Evolutionary conservation across 2,113 vertebrate species (phyloP).

Genomic region (Microtus montanus): DNA sequence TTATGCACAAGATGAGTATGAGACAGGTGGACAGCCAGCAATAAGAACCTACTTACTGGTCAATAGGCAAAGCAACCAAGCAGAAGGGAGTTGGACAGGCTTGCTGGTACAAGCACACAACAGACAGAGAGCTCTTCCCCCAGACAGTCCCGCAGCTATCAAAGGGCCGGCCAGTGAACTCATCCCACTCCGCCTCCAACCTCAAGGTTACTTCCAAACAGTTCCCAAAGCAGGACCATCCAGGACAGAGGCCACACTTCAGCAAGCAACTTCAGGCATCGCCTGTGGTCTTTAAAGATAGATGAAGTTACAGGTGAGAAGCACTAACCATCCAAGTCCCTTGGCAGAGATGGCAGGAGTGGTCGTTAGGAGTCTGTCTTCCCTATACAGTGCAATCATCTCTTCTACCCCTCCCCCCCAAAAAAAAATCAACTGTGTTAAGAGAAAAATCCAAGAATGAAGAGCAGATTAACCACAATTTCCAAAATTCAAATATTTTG

Average conservation of each 20-base stretch:
- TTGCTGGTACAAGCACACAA: not conserved
- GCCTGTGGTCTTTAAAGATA: not conserved
- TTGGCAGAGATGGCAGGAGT: not conserved
- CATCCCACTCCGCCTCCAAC: not conserved
- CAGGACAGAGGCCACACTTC: not conserved
- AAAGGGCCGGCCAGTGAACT: not conserved
- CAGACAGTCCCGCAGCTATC: not conserved
- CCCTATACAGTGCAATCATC: not conserved
- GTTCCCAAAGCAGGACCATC: conserved; percentile 22
- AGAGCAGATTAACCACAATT: conserved; percentile 32
- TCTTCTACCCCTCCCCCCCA: not conserved
- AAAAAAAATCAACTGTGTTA: not conserved
- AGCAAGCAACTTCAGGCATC: not conserved
- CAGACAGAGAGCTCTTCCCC: not conserved
- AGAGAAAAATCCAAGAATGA: not conserved
- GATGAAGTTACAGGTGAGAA: conserved; percentile 29
- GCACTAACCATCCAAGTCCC: not conserved
- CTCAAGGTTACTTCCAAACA: not conserved
- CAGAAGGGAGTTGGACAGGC: not conserved
- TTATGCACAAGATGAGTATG: not conserved
- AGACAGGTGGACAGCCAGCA: not conserved
- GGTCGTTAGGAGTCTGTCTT: not conserved
- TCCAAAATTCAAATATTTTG: conserved; percentile 29
- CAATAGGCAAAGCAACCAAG: conserved; percentile 19
- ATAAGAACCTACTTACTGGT: conserved; percentile 22